Percentiles rank a stretch among this genome's conserved stretches.
phyloP scores from a whole-genome alignment of 2,113 vertebrate genomes.

The Scatophagus argus region DNA sequence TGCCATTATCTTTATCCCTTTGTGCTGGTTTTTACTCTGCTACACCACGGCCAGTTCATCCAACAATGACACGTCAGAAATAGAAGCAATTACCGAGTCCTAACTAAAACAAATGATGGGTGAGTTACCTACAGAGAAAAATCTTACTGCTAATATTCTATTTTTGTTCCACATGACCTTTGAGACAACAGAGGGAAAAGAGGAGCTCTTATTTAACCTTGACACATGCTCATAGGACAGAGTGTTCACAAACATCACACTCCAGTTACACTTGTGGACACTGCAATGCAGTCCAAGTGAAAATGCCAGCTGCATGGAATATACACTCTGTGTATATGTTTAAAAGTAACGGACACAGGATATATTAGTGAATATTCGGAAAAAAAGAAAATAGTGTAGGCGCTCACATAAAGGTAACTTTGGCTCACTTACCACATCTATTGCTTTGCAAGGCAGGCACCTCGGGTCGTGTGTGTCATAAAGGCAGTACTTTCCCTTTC shows the following conservation, averaged over 20 bases:
- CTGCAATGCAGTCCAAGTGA: constrained; percentile 81
- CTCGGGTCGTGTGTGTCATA: constrained; percentile 83
- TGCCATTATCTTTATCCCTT: constrained; percentile 33
- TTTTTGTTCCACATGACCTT: background rate
- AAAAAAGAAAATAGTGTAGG: background rate
- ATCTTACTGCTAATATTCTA: background rate
- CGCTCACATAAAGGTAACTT: background rate
- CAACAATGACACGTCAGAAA: background rate
- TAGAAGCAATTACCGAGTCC: constrained; percentile 14
- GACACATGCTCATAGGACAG: constrained; percentile 36
- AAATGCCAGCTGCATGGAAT: constrained; percentile 45
- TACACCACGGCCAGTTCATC: constrained; percentile 1
- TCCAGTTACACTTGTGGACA: constrained; percentile 75
- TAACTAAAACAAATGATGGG: constrained; percentile 7
- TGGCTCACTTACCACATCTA: constrained; percentile 82
- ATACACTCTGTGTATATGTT: background rate
- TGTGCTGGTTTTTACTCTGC: constrained; percentile 25
- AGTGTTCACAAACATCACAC: constrained; percentile 49
- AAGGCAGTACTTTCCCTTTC: constrained; percentile 87
- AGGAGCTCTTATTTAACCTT: constrained; percentile 61
- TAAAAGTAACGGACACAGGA: background rate
- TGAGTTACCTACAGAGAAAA: constrained; percentile 1
- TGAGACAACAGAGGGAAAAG: background rate
- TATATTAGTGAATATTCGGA: background rate
- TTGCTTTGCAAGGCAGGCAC: constrained; percentile 88